phyloP scores from a whole-genome alignment of 2,888 invertebrate species.

The Adela reaumurella region DNA sequence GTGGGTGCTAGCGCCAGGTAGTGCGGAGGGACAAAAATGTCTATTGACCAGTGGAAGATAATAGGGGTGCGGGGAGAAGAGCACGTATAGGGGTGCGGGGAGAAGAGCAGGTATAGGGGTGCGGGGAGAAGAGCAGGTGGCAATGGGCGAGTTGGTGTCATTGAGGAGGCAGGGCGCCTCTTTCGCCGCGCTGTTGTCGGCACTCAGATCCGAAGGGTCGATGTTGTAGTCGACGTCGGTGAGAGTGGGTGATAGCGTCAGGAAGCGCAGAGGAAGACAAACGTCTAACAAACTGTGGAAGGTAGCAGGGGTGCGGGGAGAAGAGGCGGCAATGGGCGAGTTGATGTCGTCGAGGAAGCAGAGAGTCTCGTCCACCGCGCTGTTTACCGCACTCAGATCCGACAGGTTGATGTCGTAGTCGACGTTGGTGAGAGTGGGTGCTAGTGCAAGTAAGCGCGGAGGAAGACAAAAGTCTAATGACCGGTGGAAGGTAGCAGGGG shows the following conservation, averaged over 20 bases:
- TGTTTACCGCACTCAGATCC: conserved; percentile 70
- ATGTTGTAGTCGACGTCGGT: conserved; percentile 74
- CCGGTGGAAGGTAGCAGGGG: conserved; percentile 20
- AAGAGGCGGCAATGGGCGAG: too few relatives aligned
- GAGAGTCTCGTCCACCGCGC: conserved; percentile 55
- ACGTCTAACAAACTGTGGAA: conserved; percentile 20
- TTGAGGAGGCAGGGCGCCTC: conserved; percentile 32
- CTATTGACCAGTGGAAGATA: conserved; percentile 3
- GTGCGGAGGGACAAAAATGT: too few relatives aligned
- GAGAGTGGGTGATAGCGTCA: conserved; percentile 58
- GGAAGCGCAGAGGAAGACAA: too few relatives aligned
- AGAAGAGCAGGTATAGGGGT: conserved; percentile 50
- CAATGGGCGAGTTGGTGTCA: conserved; percentile 35
- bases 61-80: conserved; percentile 10
- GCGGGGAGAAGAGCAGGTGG: conserved; percentile 53
- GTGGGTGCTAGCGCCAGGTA: conserved; percentile 43
- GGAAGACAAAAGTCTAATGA: too few relatives aligned
- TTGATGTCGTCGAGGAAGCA: too few relatives aligned
- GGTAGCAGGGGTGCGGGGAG: conserved; percentile 12
- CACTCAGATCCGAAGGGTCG: conserved; percentile 70
- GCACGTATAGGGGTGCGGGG: conserved; percentile 27
- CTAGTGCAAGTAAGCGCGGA: too few relatives aligned
- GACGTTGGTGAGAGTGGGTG: conserved; percentile 63
- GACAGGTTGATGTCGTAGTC: conserved; percentile 76
- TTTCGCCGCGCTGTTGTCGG: conserved; percentile 67